phyloP scores from a whole-genome alignment of 2,888 invertebrate genomes.

The Dyspetes luteomarginatus region DNA sequence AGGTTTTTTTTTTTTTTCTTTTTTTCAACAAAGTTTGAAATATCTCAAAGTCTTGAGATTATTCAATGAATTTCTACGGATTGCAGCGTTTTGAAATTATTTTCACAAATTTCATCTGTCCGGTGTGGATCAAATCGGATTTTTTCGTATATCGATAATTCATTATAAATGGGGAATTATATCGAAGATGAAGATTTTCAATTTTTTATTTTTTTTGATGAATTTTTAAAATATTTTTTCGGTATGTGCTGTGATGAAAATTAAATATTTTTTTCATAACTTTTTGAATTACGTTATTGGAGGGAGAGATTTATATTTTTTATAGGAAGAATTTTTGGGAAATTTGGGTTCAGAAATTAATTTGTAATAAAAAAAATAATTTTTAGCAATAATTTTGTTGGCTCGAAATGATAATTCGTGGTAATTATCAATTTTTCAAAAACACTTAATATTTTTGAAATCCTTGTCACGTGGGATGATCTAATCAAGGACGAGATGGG shows the following conservation, averaged over 20 bases:
- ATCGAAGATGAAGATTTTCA: no score
- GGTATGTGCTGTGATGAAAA: no score
- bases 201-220: no score
- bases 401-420: not conserved
- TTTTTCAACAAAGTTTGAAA: constrained; percentile 61
- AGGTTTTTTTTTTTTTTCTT: constrained; percentile 47
- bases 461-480: not conserved
- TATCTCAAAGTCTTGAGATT: no score
- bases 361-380: not conserved
- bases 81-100: not conserved
- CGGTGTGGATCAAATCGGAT: not conserved
- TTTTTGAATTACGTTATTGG: no score
- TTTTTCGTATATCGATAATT: no score
- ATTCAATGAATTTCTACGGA: not conserved
- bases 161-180: no score
- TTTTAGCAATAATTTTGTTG: not conserved
- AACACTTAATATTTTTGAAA: not conserved
- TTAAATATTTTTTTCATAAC: no score
- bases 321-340: no score
- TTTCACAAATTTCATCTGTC: not conserved
- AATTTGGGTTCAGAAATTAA: not conserved
- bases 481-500: not conserved
- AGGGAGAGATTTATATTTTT: no score
- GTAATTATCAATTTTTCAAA: not conserved
- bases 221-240: no score